Conservation (phyloP, 2,113 vertebrate genomes). For the Larimichthys crocea region DNA sequence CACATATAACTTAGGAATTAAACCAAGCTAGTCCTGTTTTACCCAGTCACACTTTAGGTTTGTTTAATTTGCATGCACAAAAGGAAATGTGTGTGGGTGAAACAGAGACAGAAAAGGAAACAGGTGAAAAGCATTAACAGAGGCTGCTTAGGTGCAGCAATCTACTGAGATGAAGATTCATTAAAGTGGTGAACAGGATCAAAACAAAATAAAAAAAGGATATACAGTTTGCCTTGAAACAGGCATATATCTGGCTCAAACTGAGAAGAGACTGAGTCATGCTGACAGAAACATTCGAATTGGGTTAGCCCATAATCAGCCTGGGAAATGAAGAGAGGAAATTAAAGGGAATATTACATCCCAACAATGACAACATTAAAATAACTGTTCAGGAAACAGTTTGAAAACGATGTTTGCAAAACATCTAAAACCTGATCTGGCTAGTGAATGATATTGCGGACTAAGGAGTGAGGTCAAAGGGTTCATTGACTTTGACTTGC, state of each 20-base stretch:
- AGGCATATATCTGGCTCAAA: neutral
- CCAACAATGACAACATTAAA: neutral
- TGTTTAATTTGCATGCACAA: constrained; percentile 10
- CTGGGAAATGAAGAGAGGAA: neutral
- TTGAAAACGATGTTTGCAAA: neutral
- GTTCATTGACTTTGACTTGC: neutral
- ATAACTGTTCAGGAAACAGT: neutral
- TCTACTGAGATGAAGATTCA: neutral
- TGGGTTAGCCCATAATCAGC: neutral
- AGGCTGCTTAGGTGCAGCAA: neutral
- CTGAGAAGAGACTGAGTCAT: neutral
- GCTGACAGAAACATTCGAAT: constrained; percentile 5
- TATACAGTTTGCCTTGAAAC: neutral
- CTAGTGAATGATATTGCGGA: too few relatives aligned
- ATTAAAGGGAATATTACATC: neutral
- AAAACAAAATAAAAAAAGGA: neutral
- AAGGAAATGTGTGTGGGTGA: constrained; percentile 3
- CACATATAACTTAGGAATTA: neutral
- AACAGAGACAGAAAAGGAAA: neutral
- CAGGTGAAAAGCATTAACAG: neutral
- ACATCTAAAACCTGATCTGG: neutral
- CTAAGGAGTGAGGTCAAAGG: neutral
- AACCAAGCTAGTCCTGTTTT: neutral
- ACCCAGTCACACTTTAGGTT: neutral
- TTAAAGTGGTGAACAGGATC: neutral